Evolutionary conservation across 2,888 invertebrate genomes (phyloP), one percentile per base, ranked within the genome.

Genomic region (Anarsia innoxiella): DNA sequence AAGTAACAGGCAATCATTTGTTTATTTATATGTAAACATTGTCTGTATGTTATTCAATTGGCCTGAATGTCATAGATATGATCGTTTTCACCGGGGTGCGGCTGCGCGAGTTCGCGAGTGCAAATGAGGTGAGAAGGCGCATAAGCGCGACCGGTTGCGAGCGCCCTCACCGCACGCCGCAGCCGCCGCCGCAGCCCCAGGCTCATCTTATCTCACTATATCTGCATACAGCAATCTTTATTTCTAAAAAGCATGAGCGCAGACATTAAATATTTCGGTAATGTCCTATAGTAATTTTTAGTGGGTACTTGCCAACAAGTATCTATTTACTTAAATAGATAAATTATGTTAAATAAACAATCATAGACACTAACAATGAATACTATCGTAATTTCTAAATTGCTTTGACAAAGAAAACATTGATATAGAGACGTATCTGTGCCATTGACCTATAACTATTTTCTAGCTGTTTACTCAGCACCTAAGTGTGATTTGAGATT

Each of bases 391-490:
- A 35, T 39, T 36, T 35, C 34, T 31, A 39, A 34, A 34, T 35
- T 34, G 25, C 16, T 26, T 39, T 25, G 29, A 39, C 35, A 35
- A 35, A 34, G 30, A 31, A 12, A 29, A 34, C 29, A 37, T 13
- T 31, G 31, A 26, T 27, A 29, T n/a, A 14, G n/a, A 19, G 11
- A 26, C 26, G 19, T 39, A 15, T 12, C 12, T 39, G 35, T 41
- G 35, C 37, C 41, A 41, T 41, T 41, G 37, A 41, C 35, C 35
- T 35, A 38, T 41, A 12, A 31, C 29, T 41, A 23, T 41, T 37
- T 29, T 34, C 40, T 41, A 12, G 27, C 29, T 41, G 16, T 41
- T 37, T 29, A 37, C 40, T 16, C 36, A 16, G 12, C 36, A 37
- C 36, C 36, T 5, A 37, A 25, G 33, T 40, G 40, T 12, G 36